Evolutionary conservation across 2,113 vertebrate genomes (phyloP), one percentile per base, ranked within the genome.

Genomic region (Mystacornis crossleyi): DNA sequence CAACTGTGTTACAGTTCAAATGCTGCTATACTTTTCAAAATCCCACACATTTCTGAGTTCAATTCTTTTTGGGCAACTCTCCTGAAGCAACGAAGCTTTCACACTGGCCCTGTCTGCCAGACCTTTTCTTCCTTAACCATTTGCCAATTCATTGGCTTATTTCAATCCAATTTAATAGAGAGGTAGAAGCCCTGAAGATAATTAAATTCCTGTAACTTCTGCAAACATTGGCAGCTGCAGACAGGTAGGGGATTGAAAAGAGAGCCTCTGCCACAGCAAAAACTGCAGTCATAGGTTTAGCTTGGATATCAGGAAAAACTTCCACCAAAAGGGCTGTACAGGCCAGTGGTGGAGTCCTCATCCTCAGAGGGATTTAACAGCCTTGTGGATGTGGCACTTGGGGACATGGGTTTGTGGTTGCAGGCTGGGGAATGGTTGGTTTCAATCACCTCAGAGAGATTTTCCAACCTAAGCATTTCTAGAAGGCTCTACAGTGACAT

Each of bases 131-230:
- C 67, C 54, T 73, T 61, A 54, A 47, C 66, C 33, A 21, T 45
- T 69, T 34, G 14, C 45, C 60, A 94, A 73, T 65, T 77, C 74
- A 69, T 48, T 72, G 62, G 14, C 18, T 96, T 79, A 66, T 79
- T 93, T 82, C 74, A 73, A 73, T 65, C 53, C 36, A 65, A 53
- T 61, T 85, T 84, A 92, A 65, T 8, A 72, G 82, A 85, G 60
- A 86, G 62, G 55, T 57, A 70, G 71, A 80, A 72, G 24, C 45
- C 25, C 54, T 50, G 54, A 57, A 86, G 38, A 80, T 54, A 82
- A 94, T 94, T 83, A 90, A 90, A 86, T 80, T 92, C 71, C 54
- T 93, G 10, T 34, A 58, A 72, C 11, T 92, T 88, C 66, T 82
- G 57, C 62, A 91, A 82, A 80, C 36, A 13, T 25, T 90, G 53